These are phyloP conservation scores for Synanthedon andrenaeformis DNA, from an alignment of 2,888 invertebrate species.

Conservation along the genomic window DNA sequence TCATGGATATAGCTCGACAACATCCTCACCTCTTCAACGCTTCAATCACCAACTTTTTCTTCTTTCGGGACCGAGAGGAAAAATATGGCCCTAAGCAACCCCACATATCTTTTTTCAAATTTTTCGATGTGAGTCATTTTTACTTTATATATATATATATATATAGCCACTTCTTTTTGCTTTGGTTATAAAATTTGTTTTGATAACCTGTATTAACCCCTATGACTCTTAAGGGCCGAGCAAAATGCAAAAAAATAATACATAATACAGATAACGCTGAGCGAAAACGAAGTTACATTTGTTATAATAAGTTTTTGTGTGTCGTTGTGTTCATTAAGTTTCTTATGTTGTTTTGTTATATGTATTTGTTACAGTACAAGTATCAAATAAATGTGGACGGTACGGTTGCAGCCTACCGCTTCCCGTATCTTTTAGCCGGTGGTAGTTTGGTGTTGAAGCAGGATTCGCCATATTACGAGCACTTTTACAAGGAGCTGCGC, in stretches of 20 bases:
- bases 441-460: slow-evolving; percentile 92
- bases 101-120: slow-evolving; percentile 90
- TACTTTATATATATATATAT: not conserved
- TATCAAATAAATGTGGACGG: slow-evolving; percentile 96
- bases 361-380: slow-evolving; percentile 83
- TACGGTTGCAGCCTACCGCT: slow-evolving; percentile 94
- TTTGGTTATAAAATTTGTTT: no score
- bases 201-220: no score
- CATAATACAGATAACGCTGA: no score
- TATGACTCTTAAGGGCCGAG: no score
- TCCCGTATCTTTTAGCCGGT: slow-evolving; percentile 91
- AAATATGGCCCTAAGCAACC: slow-evolving; percentile 88
- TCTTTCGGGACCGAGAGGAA: slow-evolving; percentile 86
- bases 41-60: slow-evolving; percentile 95
- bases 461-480: slow-evolving; percentile 93
- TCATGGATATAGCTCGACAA: slow-evolving; percentile 80
- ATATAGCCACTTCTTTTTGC: no score
- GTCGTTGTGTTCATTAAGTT: no score
- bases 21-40: slow-evolving; percentile 86
- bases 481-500: slow-evolving; percentile 84
- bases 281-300: no score
- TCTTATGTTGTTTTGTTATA: no score
- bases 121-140: slow-evolving; percentile 84
- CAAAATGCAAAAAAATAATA: no score
- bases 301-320: no score